Conservation (phyloP, 2,797 vertebrate species). For the Notoglanidium macrostoma region DNA sequence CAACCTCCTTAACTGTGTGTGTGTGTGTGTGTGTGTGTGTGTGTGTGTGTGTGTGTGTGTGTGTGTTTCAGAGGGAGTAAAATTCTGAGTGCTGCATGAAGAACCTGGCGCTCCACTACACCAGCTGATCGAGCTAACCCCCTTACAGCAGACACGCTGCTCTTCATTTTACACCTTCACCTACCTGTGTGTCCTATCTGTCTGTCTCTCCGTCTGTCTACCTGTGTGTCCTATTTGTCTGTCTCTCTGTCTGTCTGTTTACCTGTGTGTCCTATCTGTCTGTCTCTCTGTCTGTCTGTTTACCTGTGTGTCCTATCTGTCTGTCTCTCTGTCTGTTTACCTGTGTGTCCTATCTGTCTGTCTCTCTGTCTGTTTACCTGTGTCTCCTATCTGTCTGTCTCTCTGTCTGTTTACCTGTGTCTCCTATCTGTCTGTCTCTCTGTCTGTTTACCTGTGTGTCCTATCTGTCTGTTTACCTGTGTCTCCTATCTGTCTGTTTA, state of each 20-base stretch:
- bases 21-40: not conserved
- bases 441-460: not conserved
- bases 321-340: not conserved
- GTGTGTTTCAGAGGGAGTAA: slow-evolving; percentile 84
- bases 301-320: not conserved
- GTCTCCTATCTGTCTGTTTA: not conserved
- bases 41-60: slow-evolving; percentile 6
- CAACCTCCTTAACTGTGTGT: not conserved
- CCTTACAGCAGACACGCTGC: not conserved
- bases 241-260: not conserved
- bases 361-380: no score
- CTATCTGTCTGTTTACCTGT: not conserved
- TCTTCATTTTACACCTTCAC: not conserved
- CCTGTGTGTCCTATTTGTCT: not conserved
- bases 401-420: no score
- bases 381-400: no score
- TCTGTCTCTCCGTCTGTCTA: not conserved
- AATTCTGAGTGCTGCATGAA: slow-evolving; percentile 87
- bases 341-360: no score
- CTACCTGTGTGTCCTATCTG: not conserved
- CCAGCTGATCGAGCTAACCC: slow-evolving; percentile 90
- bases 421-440: not conserved
- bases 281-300: not conserved
- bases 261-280: not conserved
- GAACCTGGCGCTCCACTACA: slow-evolving; percentile 84